A percentile compares a stretch with the other conserved stretches of the same genome.
Conservation (phyloP, 2,113 vertebrate genomes). For the crab-eating macaque (Macaca fascicularis) region T2T-MFA8v1.1 NC_088380.1:121863501-121864000, state of each 20-base stretch:
- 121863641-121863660: slow-evolving; percentile 74
- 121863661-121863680: slow-evolving; percentile 73
- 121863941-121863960: slow-evolving; percentile 29
- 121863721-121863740: slow-evolving; percentile 88
- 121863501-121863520: slow-evolving; percentile 89
- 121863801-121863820: not conserved
- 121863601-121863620: slow-evolving; percentile 87
- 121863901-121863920: slow-evolving; percentile 21
- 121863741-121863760: slow-evolving; percentile 90
- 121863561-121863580: slow-evolving; percentile 88
- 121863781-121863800: slow-evolving; percentile 60
- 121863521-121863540: slow-evolving; percentile 91
- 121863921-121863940: not conserved
- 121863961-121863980: slow-evolving; percentile 24
- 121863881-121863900: slow-evolving; percentile 49
- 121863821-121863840: not conserved
- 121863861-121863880: not conserved
- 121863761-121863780: slow-evolving; percentile 90
- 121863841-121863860: not conserved
- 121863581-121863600: slow-evolving; percentile 91
- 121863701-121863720: slow-evolving; percentile 92
- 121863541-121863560: slow-evolving; percentile 95
- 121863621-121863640: slow-evolving; percentile 69
- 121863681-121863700: slow-evolving; percentile 81
- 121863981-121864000: slow-evolving; percentile 44